Conservation (phyloP, 2,888 invertebrate genomes). For the Eumerus sabulonum region DNA sequence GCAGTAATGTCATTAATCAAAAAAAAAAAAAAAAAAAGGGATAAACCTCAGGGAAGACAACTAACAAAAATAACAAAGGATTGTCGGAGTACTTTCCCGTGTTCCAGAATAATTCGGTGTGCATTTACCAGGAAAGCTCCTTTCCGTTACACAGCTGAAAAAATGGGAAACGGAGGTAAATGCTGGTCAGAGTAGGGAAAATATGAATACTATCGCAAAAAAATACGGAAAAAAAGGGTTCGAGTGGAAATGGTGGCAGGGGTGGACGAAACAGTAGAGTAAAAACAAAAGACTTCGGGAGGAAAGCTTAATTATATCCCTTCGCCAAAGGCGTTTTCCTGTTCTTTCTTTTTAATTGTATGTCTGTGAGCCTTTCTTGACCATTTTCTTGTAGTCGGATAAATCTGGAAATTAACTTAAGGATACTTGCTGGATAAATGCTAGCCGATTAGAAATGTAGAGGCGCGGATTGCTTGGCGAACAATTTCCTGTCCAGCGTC, state of each 20-base stretch:
- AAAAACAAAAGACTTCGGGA: constrained; percentile 37
- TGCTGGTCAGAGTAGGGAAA: constrained; percentile 38
- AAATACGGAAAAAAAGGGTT: constrained; percentile 16
- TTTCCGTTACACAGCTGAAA: constrained; percentile 21
- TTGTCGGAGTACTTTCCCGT: constrained; percentile 2
- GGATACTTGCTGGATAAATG: constrained; percentile 10
- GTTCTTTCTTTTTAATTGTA: no score
- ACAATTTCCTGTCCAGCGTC: no score
- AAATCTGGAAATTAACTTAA: constrained; percentile 48
- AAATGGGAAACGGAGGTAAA: constrained; percentile 4
- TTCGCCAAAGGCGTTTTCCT: constrained; percentile 20
- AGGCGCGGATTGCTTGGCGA: no score
- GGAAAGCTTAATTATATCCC: constrained; percentile 48
- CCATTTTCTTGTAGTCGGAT: constrained; percentile 29
- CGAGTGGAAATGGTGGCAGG: constrained; percentile 8
- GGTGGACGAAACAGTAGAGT: constrained; percentile 11
- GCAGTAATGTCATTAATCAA: no score
- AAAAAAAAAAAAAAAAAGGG: constrained; percentile 46
- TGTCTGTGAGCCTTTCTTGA: no score
- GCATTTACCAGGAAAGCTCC: constrained; percentile 46
- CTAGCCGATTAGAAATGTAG: constrained; percentile 3
- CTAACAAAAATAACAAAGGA: constrained; percentile 5
- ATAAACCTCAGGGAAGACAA: constrained; percentile 13
- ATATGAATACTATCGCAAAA: constrained; percentile 14
- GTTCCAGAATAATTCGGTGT: constrained; percentile 21